Conservation (phyloP, 2,113 vertebrate genomes). For the Ceyx melanurus region DNA sequence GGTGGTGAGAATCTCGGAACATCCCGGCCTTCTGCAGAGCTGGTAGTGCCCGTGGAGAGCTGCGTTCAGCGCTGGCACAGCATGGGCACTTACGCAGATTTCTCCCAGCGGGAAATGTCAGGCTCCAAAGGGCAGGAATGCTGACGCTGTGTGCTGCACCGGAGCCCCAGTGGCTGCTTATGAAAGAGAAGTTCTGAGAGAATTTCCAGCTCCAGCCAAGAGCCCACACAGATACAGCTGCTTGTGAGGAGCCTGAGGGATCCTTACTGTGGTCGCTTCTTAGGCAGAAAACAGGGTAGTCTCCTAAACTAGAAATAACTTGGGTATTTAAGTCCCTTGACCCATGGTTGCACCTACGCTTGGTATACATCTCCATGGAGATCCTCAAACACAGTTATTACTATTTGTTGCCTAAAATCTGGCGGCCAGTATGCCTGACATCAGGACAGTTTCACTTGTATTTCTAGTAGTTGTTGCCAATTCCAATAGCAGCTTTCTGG, state of each 20-base stretch:
- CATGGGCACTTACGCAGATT: neutral
- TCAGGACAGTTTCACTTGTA: neutral
- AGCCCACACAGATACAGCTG: neutral
- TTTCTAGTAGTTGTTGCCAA: neutral
- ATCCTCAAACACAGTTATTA: neutral
- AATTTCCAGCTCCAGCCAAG: neutral
- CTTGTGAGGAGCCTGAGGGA: neutral
- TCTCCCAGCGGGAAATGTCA: neutral
- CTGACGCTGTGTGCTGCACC: neutral
- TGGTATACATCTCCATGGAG: neutral
- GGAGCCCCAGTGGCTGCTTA: neutral
- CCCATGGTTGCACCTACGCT: neutral
- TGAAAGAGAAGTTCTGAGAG: neutral
- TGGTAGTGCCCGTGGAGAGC: neutral
- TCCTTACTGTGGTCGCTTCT: neutral
- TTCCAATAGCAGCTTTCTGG: neutral
- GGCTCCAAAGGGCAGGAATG: neutral
- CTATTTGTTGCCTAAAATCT: neutral
- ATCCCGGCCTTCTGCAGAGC: neutral
- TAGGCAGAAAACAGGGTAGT: no score
- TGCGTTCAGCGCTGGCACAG: neutral
- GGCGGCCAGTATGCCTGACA: neutral
- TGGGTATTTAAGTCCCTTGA: neutral
- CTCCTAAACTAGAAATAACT: neutral
- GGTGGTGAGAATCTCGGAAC: neutral